Conservation (phyloP, 2,888 invertebrate species). For the Brachyptera putata region DNA sequence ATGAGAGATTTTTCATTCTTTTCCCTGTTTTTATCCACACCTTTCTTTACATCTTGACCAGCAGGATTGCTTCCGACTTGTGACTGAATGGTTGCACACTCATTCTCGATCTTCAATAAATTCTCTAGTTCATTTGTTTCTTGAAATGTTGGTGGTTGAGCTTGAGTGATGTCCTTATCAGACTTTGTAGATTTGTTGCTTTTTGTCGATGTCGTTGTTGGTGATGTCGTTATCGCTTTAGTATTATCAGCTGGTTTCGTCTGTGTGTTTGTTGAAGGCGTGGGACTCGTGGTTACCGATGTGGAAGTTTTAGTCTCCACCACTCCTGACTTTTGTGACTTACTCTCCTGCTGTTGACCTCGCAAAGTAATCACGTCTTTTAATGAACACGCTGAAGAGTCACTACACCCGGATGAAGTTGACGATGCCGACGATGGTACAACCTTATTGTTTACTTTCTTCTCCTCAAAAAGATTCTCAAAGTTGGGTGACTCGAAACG, state of each 20-base stretch:
- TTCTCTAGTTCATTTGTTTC: conserved; percentile 43
- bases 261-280: background rate
- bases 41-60: conserved; percentile 3
- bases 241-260: conserved; percentile 5
- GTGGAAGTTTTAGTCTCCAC: conserved; percentile 2
- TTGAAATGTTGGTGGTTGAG: conserved; percentile 7
- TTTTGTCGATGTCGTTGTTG: conserved; percentile 2
- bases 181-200: background rate
- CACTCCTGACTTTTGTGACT: conserved; percentile 37
- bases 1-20: conserved; percentile 35
- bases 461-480: conserved; percentile 80
- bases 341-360: conserved; percentile 41
- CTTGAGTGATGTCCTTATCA: background rate
- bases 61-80: conserved; percentile 41
- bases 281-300: background rate
- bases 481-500: conserved; percentile 68
- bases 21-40: conserved; percentile 35
- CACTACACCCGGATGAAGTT: conserved; percentile 41
- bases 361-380: conserved; percentile 60
- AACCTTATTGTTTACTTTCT: conserved; percentile 52
- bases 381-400: conserved; percentile 57
- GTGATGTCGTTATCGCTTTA: conserved; percentile 3
- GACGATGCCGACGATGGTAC: conserved; percentile 23
- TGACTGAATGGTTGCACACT: conserved; percentile 47
- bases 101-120: conserved; percentile 49